Evolutionary conservation across 1,140 invertebrate species (phyloP).

Genomic region (Conus betulinus): DNA sequence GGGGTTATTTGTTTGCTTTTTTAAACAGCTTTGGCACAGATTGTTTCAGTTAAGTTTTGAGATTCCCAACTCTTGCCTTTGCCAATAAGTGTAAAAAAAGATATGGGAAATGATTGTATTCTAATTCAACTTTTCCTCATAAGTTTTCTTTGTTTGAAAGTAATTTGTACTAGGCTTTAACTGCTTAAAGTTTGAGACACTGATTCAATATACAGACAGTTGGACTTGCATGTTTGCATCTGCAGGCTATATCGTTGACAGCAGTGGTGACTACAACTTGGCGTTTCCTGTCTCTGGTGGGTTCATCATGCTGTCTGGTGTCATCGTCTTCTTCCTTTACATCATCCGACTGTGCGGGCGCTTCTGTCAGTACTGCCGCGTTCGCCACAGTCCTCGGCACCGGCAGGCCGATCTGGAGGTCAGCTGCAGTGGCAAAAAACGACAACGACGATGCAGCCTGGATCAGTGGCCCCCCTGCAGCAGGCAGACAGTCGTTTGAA

Average conservation of each 20-base stretch:
- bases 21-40: too few relatives aligned
- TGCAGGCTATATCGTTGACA: constrained; percentile 62
- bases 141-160: too few relatives aligned
- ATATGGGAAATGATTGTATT: too few relatives aligned
- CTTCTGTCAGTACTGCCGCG: constrained; percentile 13
- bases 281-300: constrained; percentile 57
- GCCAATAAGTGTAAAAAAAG: too few relatives aligned
- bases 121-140: too few relatives aligned
- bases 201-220: background rate
- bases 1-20: too few relatives aligned
- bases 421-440: background rate
- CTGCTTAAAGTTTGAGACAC: background rate
- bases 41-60: too few relatives aligned
- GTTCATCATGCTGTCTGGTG: constrained; percentile 56
- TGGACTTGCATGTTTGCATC: constrained; percentile 18
- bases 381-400: background rate
- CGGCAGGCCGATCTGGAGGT: too few relatives aligned
- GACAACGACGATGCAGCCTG: background rate
- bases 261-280: constrained; percentile 53
- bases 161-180: background rate
- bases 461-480: background rate
- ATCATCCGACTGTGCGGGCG: constrained; percentile 75
- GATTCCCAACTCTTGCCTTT: too few relatives aligned
- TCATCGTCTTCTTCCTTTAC: constrained; percentile 47
- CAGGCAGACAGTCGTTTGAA: constrained; percentile 4